A percentile compares a stretch with the other conserved stretches of the same genome.
Evolutionary conservation across 2,888 invertebrate genomes (phyloP).

Genomic region (Sminthurides aquaticus): DNA sequence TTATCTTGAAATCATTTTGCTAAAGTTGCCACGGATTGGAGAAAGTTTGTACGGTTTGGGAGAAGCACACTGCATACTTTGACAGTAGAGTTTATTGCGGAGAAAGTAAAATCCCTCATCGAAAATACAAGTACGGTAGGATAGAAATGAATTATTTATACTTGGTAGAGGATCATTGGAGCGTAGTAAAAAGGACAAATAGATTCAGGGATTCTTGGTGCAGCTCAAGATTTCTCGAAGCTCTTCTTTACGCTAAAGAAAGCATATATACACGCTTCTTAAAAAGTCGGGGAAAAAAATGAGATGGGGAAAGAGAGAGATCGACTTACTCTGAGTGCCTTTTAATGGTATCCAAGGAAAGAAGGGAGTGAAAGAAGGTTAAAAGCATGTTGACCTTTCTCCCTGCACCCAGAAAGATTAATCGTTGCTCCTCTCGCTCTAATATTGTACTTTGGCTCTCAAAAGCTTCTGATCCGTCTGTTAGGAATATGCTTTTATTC

Average conservation of each 20-base stretch:
- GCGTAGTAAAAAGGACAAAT: conserved; percentile 17
- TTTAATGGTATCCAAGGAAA: conserved; percentile 13
- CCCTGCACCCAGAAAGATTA: conserved; percentile 19
- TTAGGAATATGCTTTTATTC: too few relatives aligned
- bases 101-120: too few relatives aligned
- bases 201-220: conserved; percentile 11
- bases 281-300: background rate
- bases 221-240: too few relatives aligned
- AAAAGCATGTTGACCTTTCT: conserved; percentile 23
- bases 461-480: background rate
- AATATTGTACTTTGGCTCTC: too few relatives aligned
- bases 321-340: conserved; percentile 20
- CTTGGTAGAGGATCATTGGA: background rate
- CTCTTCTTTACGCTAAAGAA: background rate
- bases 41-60: too few relatives aligned
- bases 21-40: too few relatives aligned
- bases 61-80: too few relatives aligned
- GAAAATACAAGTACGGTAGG: background rate
- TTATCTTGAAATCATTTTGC: too few relatives aligned
- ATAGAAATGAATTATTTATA: background rate
- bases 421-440: too few relatives aligned
- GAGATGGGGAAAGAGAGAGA: background rate
- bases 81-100: too few relatives aligned
- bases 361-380: conserved; percentile 12
- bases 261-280: background rate